Base-by-base conservation (phyloP, 2,113 vertebrate species). In the Okapia johnstoni region DNA sequence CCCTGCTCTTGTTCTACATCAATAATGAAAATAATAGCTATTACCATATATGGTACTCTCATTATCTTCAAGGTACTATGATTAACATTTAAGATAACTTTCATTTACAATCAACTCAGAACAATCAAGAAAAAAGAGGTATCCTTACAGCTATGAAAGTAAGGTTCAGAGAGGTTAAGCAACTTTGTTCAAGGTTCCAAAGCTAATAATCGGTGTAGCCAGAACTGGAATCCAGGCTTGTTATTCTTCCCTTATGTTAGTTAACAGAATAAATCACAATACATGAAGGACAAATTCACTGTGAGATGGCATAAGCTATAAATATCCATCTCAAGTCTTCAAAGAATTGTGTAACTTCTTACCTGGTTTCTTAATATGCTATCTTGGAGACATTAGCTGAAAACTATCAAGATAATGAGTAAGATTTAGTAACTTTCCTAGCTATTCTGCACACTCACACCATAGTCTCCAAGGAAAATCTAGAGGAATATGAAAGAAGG, bases 261-360 rank as follows among this genome's bases (percentile, higher is more conserved):
- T 77, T 84, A 97, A 83, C 23, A 89, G 83, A 95, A 46, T 86
- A 63, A 79, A 94, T 85, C 63, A 88, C 85, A 89, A 88, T 19
- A 55, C 33, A 91, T 52, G 60, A 93, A 60, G 61, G 66, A 36
- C 46, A 97, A 92, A 86, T 80, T 85, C 19, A 85, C 40, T 91
- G 26, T 33, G n/a, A 77, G 13, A 58, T 46, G 54, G 13, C 58
- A 21, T 91, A n/a, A 93, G 48, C 40, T 85, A 11, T 70, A 87
- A 93, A 96, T 43, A 80, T 21, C 46, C 48, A 48, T 25, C 46
- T 61, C 57, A 70, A 25, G 5, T 76, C 36, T 80, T 84, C 52
- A 96, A 85, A 88, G 4, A 88, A 90, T 40, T 46, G 2, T 48
- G n/a, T 21, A 83, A 12, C 57, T 95, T 92, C 26, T 58, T 52